Conservation (phyloP, 2,888 invertebrate genomes). For the Tolmerus cingulatus region DNA sequence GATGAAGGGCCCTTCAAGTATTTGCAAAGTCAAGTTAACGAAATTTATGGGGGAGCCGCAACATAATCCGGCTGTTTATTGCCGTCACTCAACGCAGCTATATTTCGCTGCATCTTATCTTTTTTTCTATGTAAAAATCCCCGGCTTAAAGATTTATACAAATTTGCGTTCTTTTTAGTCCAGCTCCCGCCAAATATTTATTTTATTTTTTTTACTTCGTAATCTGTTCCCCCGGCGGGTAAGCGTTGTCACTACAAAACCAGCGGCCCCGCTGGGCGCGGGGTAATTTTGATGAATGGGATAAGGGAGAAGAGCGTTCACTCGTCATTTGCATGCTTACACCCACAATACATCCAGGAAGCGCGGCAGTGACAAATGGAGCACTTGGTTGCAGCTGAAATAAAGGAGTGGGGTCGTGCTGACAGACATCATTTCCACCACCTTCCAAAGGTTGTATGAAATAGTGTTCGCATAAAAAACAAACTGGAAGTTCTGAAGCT, state of each 20-base stretch:
- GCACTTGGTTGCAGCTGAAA: conserved; percentile 25
- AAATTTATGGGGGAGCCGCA: neutral
- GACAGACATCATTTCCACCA: neutral
- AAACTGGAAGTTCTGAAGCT: neutral
- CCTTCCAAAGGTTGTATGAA: neutral
- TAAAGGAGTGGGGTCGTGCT: conserved; percentile 10
- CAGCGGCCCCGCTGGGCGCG: neutral
- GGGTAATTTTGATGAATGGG: conserved; percentile 24
- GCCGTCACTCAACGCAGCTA: neutral
- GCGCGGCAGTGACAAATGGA: conserved; percentile 22
- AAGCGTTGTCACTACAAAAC: conserved; percentile 1
- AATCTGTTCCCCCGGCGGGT: neutral
- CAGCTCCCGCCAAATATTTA: neutral
- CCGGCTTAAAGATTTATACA: conserved; percentile 14
- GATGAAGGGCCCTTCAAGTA: neutral
- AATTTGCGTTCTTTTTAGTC: conserved; percentile 5
- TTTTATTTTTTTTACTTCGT: neutral
- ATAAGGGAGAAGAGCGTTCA: conserved; percentile 10
- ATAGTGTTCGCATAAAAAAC: neutral
- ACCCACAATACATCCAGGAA: conserved; percentile 20
- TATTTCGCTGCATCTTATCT: neutral
- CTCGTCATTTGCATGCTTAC: conserved; percentile 27
- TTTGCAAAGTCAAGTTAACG: neutral
- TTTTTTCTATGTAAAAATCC: neutral
- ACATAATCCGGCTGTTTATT: neutral